Base-by-base conservation (phyloP, 2,113 vertebrate genomes). In the Suricata suricatta region DNA sequence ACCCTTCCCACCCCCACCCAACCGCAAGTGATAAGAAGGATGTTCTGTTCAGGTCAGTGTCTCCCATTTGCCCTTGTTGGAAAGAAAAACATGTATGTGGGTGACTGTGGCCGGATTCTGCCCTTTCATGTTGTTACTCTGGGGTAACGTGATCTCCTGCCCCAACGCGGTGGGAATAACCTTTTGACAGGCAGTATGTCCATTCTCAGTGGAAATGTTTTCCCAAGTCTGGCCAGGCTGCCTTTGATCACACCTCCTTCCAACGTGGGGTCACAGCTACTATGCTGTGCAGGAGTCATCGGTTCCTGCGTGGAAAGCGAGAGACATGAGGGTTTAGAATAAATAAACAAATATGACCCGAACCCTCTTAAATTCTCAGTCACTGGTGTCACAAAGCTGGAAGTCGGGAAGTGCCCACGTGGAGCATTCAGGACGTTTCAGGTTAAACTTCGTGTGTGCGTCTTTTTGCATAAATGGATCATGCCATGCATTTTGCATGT, bases 191-290 rank as follows among this genome's bases (percentile, higher is more conserved):
- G 99, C 99, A 99, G 99, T 99, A 98, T 98, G 99, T 99, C 99
- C 99, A 98, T 99, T 99, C 99, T 99, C 99, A 98, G 99, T 99
- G 99, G 98, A 99, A 99, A 99, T 99, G 99, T 99, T 99, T 99
- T 99, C 99, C 99, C 99, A 99, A 99, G 99, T 99, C 99, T 99
- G 98, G 99, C 98, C 98, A 98, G 99, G 98, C 95, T 96, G 98
- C 98, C 99, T 99, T 99, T 99, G 99, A 99, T 99, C 99, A 85
- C 97, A 98, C 98, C 98, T 98, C 98, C 98, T 93, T 99, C 98
- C 98, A 98, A 98, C 90, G 96, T 96, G 98, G 99, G 98, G 99
- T 99, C 99, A 99, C 98, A 98, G 99, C 99, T 99, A 98, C 99
- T 98, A 99, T 98, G 99, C 99, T 98, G 94, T 97, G 97, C 93